phyloP scores from a whole-genome alignment of 2,888 invertebrate species.

The Hirtodrosophila confusa region DNA sequence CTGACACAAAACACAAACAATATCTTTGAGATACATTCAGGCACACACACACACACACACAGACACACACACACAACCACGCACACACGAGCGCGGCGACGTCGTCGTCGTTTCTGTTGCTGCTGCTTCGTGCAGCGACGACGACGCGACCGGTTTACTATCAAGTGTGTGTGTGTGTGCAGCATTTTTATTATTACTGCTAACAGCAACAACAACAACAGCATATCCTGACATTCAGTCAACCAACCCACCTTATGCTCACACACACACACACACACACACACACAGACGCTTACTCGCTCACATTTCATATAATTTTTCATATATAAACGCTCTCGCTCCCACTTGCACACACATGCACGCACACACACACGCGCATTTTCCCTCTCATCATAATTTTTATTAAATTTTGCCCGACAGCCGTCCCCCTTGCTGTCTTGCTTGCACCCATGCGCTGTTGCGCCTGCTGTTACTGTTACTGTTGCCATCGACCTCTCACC shows the following conservation, averaged over 20 bases:
- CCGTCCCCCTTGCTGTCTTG: slow-evolving; percentile 37
- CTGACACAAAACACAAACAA: slow-evolving; percentile 84
- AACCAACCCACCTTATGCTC: slow-evolving; percentile 75
- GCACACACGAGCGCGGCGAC: slow-evolving; percentile 34
- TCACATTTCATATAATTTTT: slow-evolving; percentile 79
- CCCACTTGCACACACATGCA: slow-evolving; percentile 41
- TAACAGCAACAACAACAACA: slow-evolving; percentile 42
- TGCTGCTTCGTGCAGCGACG: slow-evolving; percentile 51
- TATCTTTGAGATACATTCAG: slow-evolving; percentile 68
- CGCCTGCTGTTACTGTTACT: slow-evolving; percentile 69
- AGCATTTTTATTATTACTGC: slow-evolving; percentile 75
- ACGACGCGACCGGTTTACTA: slow-evolving; percentile 64
- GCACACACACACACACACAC: slow-evolving; percentile 36
- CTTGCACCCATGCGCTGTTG: slow-evolving; percentile 37
- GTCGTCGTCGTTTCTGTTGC: slow-evolving; percentile 44
- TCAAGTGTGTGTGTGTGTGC: slow-evolving; percentile 53
- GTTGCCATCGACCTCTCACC: slow-evolving; percentile 71
- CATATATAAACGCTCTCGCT: slow-evolving; percentile 70
- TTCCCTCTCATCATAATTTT: slow-evolving; percentile 79
- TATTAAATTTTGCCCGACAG: slow-evolving; percentile 71
- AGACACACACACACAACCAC: slow-evolving; percentile 10
- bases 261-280: slow-evolving; percentile 40
- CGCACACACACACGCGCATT: slow-evolving; percentile 36
- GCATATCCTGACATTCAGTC: slow-evolving; percentile 75
- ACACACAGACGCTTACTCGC: slow-evolving; percentile 54